Evolutionary conservation across 2,888 invertebrate genomes (phyloP).

Genomic region (Rhagonycha lutea): DNA sequence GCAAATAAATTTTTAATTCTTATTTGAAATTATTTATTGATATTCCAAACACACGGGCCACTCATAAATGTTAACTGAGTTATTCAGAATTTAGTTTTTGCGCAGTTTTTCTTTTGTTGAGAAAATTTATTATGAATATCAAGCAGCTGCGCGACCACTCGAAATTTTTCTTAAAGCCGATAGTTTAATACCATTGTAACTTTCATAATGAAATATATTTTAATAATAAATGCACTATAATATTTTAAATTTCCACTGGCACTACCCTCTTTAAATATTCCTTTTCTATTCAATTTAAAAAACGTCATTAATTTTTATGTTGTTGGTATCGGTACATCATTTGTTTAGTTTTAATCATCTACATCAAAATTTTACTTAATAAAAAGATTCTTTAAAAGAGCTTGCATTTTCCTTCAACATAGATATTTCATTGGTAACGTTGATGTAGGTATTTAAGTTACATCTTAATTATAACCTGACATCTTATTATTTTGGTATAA

Average conservation of each 20-base stretch:
- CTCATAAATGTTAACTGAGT: conserved; percentile 34
- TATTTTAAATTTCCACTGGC: not conserved
- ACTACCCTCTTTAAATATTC: not conserved
- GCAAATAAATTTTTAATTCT: conserved; percentile 11
- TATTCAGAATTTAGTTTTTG: conserved; percentile 31
- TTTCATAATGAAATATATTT: not conserved
- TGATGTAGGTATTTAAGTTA: conserved; percentile 12
- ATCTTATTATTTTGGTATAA: conserved; percentile 24
- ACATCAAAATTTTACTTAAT: not conserved
- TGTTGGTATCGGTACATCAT: not conserved
- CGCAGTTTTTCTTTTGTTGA: conserved; percentile 24
- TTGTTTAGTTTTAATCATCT: not conserved
- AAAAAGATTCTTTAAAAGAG: not conserved
- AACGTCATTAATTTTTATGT: not conserved
- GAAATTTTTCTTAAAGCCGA: conserved; percentile 27
- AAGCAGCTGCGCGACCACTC: conserved; percentile 26
- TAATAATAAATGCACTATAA: not conserved
- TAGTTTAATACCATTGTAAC: conserved; percentile 27
- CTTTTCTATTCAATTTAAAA: not conserved
- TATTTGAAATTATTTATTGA: conserved; percentile 30
- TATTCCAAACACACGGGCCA: conserved; percentile 21
- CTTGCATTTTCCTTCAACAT: not conserved
- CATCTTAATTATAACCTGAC: conserved; percentile 25
- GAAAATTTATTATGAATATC: conserved; percentile 31
- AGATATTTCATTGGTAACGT: not conserved